Evolutionary conservation across 2,113 vertebrate species (phyloP).

Genomic region (Phycodurus eques): DNA sequence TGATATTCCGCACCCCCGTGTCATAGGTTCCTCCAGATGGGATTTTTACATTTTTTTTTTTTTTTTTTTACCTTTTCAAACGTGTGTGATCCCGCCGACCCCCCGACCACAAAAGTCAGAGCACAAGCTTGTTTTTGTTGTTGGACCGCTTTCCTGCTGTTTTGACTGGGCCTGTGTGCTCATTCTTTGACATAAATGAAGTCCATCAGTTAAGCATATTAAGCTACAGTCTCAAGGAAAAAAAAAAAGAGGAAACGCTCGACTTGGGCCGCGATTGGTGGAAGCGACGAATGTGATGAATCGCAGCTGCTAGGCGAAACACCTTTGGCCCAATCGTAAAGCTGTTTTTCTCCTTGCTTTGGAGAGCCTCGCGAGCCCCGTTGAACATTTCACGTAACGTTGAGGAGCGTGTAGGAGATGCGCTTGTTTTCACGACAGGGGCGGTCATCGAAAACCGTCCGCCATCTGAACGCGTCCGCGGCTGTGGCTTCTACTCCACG

Average conservation of each 20-base stretch:
- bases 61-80: constrained; percentile 38
- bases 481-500: neutral
- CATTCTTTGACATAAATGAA: constrained; percentile 47
- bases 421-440: constrained; percentile 49
- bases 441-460: constrained; percentile 52
- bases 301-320: constrained; percentile 19
- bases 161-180: constrained; percentile 62
- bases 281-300: neutral
- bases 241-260: neutral
- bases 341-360: constrained; percentile 2
- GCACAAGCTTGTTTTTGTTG: constrained; percentile 62
- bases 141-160: constrained; percentile 54
- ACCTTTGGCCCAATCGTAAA: neutral
- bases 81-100: constrained; percentile 48
- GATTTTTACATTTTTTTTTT: neutral
- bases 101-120: constrained; percentile 28
- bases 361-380: neutral
- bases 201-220: constrained; percentile 40
- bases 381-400: constrained; percentile 7
- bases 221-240: neutral
- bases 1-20: constrained; percentile 66
- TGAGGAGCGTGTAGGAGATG: constrained; percentile 31
- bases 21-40: constrained; percentile 66
- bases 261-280: neutral
- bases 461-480: constrained; percentile 42